phyloP scores from a whole-genome alignment of 2,888 invertebrate species.

The Acleris sparsana region DNA sequence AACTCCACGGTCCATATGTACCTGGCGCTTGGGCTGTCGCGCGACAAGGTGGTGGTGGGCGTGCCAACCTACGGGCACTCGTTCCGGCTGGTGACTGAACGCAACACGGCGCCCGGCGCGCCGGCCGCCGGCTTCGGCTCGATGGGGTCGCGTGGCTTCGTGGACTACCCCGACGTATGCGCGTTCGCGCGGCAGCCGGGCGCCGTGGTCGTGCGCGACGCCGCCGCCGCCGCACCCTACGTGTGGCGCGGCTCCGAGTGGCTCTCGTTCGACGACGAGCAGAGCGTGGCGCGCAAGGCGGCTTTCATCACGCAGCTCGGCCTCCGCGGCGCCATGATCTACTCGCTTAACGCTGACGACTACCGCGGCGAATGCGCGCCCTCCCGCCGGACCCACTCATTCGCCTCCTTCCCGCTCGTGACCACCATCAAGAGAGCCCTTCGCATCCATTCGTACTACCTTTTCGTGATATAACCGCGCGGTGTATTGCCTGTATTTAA shows the following conservation, averaged over 20 bases:
- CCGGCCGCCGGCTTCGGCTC: constrained; percentile 85
- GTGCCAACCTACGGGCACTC: constrained; percentile 95
- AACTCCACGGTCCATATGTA: constrained; percentile 93
- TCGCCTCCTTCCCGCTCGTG: constrained; percentile 51
- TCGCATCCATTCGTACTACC: background rate
- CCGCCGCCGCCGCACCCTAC: constrained; percentile 90
- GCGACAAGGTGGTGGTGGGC: constrained; percentile 91
- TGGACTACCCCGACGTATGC: constrained; percentile 88
- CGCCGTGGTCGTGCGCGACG: constrained; percentile 78
- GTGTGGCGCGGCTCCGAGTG: constrained; percentile 88
- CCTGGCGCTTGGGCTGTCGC: constrained; percentile 88
- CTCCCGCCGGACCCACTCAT: constrained; percentile 16
- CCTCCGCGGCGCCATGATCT: constrained; percentile 93
- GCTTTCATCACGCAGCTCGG: constrained; percentile 84
- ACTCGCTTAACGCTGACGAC: constrained; percentile 92
- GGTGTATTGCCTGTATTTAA: background rate
- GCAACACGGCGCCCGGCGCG: constrained; percentile 87
- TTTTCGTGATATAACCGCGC: background rate
- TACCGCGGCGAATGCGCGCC: constrained; percentile 83
- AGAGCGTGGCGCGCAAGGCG: constrained; percentile 88
- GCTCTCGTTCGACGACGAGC: constrained; percentile 91
- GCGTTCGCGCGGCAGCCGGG: constrained; percentile 77
- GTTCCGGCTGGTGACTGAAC: constrained; percentile 86
- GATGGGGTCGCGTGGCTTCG: constrained; percentile 88
- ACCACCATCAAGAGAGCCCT: constrained; percentile 18